phyloP scores from a whole-genome alignment of 2,888 invertebrate genomes.

The Papilio protenor region DNA sequence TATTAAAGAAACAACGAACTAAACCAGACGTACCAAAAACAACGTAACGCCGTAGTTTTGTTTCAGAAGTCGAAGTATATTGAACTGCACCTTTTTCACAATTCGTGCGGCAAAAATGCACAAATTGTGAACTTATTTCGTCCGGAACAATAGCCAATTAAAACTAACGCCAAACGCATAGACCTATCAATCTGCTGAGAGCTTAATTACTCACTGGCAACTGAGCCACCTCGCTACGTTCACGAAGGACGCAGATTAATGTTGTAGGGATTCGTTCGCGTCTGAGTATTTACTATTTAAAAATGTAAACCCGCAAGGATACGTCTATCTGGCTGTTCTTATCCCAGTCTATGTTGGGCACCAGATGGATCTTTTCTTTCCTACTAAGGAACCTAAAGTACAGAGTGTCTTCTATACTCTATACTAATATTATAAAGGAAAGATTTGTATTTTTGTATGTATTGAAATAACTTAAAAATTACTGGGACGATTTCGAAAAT shows the following conservation, averaged over 20 bases:
- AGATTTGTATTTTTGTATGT: too few species aligned
- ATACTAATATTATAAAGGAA: too few species aligned
- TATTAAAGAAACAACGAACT: too few species aligned
- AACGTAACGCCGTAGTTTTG: background rate
- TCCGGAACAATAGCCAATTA: slow-evolving; percentile 45
- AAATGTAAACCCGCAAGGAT: background rate
- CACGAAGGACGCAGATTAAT: background rate
- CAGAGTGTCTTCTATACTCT: too few species aligned
- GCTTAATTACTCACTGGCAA: slow-evolving; percentile 37
- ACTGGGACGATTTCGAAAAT: too few species aligned
- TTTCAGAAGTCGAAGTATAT: slow-evolving; percentile 37
- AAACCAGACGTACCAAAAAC: background rate
- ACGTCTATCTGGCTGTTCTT: too few species aligned
- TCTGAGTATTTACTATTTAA: background rate
- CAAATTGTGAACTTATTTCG: slow-evolving; percentile 37
- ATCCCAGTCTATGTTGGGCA: too few species aligned
- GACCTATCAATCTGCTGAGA: slow-evolving; percentile 45
- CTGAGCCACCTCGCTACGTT: slow-evolving; percentile 21
- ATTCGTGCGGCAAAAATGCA: slow-evolving; percentile 12
- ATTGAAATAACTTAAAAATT: too few species aligned
- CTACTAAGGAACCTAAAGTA: too few species aligned
- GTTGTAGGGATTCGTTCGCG: background rate
- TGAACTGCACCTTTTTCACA: slow-evolving; percentile 37
- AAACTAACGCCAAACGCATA: slow-evolving; percentile 48
- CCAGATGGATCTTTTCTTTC: too few species aligned